Conservation (phyloP, 2,888 invertebrate species). For the Ophraella communa region DNA sequence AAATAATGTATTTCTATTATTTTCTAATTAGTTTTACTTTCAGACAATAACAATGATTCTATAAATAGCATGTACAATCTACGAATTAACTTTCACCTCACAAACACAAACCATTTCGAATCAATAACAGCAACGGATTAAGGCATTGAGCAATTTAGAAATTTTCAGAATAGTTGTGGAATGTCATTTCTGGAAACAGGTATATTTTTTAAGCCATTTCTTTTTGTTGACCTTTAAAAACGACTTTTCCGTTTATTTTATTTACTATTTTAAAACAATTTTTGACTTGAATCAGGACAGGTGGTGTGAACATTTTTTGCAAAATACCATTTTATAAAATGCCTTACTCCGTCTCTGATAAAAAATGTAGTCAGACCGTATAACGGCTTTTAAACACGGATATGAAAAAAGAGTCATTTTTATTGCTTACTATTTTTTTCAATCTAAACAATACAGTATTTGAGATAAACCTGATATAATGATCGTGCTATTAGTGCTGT, state of each 20-base stretch:
- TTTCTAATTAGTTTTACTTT: slow-evolving; percentile 5
- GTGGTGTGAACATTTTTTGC: too few species aligned
- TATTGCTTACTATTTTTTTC: slow-evolving; percentile 2
- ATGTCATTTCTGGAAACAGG: too few species aligned
- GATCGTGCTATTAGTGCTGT: neutral
- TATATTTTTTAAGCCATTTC: too few species aligned
- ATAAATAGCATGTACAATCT: slow-evolving; percentile 1
- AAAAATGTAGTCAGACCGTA: neutral
- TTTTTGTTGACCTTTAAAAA: too few species aligned
- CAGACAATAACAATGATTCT: slow-evolving; percentile 3
- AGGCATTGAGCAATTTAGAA: neutral
- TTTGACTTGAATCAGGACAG: too few species aligned
- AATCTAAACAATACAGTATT: slow-evolving; percentile 3
- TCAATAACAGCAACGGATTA: slow-evolving; percentile 8
- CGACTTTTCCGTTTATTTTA: too few species aligned
- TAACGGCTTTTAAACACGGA: slow-evolving; percentile 1
- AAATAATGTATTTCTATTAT: neutral
- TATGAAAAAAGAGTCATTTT: slow-evolving; percentile 2
- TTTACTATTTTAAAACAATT: too few species aligned
- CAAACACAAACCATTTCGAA: slow-evolving; percentile 6
- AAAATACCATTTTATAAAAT: too few species aligned
- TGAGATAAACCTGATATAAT: slow-evolving; percentile 2
- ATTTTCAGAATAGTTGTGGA: too few species aligned
- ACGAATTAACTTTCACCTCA: slow-evolving; percentile 18
- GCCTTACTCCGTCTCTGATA: neutral